These are phyloP conservation scores for Passer montanus DNA, from an alignment of 2,113 vertebrate species.

Conservation along the genomic window DNA sequence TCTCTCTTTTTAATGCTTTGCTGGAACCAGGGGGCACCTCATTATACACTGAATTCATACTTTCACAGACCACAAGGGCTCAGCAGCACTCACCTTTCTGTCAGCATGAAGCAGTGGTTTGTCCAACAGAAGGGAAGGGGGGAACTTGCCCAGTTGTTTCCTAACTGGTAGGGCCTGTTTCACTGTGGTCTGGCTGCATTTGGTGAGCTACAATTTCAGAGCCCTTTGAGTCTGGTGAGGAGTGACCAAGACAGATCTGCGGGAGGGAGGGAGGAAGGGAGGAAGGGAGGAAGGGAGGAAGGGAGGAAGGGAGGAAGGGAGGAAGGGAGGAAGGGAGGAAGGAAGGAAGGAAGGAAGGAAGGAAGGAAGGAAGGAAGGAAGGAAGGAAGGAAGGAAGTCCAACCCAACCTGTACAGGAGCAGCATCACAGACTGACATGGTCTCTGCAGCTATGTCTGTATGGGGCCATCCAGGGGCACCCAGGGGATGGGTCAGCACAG, in stretches of 20 bases:
- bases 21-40: not conserved
- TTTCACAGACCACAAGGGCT: accelerated
- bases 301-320: not conserved
- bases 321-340: too few species aligned
- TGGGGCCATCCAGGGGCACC: accelerated
- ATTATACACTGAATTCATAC: not conserved
- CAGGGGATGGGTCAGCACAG: accelerated
- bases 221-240: not conserved
- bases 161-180: not conserved
- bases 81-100: not conserved
- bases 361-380: too few species aligned
- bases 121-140: not conserved
- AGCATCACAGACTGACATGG: accelerated
- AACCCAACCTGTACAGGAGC: not conserved
- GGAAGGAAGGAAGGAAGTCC: not conserved
- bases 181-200: not conserved
- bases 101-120: not conserved
- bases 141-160: not conserved
- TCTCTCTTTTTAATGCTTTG: not conserved
- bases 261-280: too few species aligned
- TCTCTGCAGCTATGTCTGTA: too few species aligned
- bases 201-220: not conserved
- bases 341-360: not conserved
- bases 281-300: too few species aligned
- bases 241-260: accelerated